phyloP scores from a whole-genome alignment of 2,113 vertebrate genomes.

The Pleuronectes platessa region DNA sequence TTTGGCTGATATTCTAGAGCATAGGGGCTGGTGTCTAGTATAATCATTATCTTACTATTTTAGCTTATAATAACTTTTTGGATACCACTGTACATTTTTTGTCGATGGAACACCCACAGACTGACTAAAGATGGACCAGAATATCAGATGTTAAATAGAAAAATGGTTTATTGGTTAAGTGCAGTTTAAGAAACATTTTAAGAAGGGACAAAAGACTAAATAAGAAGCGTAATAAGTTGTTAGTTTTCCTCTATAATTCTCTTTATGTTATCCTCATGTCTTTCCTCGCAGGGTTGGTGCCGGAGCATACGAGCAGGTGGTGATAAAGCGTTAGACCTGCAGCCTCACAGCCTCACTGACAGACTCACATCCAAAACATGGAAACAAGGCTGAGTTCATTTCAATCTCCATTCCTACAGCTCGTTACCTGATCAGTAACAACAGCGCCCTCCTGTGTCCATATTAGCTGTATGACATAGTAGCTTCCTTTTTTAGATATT shows the following conservation, averaged over 20 bases:
- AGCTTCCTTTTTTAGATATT: slow-evolving; percentile 5
- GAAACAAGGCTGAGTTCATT: slow-evolving; percentile 21
- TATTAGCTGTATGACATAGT: slow-evolving; percentile 24
- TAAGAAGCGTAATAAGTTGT: neutral
- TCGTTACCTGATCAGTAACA: slow-evolving; percentile 32
- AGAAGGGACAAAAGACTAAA: too few species aligned
- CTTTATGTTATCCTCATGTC: neutral
- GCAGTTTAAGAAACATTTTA: too few species aligned
- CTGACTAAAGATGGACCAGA: too few species aligned
- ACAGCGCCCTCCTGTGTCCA: slow-evolving; percentile 60
- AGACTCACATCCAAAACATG: slow-evolving; percentile 15
- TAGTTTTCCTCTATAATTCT: neutral
- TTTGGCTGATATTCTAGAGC: too few species aligned
- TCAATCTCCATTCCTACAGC: slow-evolving; percentile 46
- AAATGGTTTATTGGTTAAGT: too few species aligned
- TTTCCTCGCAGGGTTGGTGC: slow-evolving; percentile 86
- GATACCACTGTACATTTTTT: too few species aligned
- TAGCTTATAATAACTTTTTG: too few species aligned
- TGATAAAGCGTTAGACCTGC: slow-evolving; percentile 84
- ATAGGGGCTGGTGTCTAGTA: too few species aligned
- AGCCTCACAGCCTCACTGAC: slow-evolving; percentile 23
- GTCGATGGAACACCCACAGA: too few species aligned
- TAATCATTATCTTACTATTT: too few species aligned
- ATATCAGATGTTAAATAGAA: too few species aligned
- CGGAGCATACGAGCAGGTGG: slow-evolving; percentile 96